Percentiles rank a stretch among this genome's conserved stretches.
Conservation (phyloP, 2,888 invertebrate genomes). For the Crepidodera aurea region DNA sequence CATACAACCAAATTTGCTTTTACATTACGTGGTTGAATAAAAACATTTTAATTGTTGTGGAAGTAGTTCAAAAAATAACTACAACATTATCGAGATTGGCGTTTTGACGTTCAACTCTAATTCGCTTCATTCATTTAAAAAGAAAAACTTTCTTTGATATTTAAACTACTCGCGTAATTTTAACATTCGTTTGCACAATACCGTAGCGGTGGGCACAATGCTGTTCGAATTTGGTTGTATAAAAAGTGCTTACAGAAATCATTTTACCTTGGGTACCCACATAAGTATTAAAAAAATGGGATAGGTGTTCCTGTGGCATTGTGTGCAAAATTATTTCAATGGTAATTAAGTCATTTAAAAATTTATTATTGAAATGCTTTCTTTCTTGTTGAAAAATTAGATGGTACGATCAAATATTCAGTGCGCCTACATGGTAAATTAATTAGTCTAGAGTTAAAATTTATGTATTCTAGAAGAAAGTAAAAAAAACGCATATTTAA, state of each 20-base stretch:
- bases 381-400: not conserved
- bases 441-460: no score
- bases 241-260: constrained; percentile 6
- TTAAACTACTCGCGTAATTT: not conserved
- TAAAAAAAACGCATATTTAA: no score
- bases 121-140: not conserved
- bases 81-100: not conserved
- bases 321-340: constrained; percentile 24
- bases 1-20: not conserved
- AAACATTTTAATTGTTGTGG: not conserved
- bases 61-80: not conserved
- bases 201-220: not conserved
- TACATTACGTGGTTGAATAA: not conserved
- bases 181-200: not conserved
- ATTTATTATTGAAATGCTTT: constrained; percentile 3
- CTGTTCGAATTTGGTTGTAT: constrained; percentile 6
- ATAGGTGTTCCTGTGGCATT: constrained; percentile 20
- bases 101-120: not conserved
- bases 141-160: not conserved
- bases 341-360: constrained; percentile 11
- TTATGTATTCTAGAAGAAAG: no score
- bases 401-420: no score
- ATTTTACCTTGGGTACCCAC: constrained; percentile 21
- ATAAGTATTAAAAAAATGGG: constrained; percentile 8
- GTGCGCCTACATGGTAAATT: no score